A percentile compares a stretch with the other conserved stretches of the same genome.
Evolutionary conservation across 1,140 invertebrate genomes (phyloP).

Genomic region (Diprion similis): DNA sequence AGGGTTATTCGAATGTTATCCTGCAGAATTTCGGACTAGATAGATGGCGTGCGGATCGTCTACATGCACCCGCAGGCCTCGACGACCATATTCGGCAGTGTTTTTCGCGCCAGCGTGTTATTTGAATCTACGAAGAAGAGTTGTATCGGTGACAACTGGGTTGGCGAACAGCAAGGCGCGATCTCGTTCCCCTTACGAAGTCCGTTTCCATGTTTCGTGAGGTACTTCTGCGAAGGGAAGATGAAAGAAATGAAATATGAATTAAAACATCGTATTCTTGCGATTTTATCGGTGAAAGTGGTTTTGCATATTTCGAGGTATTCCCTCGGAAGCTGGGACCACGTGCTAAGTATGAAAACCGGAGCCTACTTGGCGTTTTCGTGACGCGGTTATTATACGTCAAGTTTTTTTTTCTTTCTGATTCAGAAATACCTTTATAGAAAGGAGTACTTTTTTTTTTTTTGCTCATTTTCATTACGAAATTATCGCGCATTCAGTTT

Average conservation of each 20-base stretch:
- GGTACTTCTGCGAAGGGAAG: conserved; percentile 63
- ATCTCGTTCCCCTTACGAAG: conserved; percentile 61
- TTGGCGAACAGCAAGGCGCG: conserved; percentile 80
- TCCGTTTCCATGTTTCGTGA: conserved; percentile 46
- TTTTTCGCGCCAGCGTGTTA: conserved; percentile 76
- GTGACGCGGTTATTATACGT: no score
- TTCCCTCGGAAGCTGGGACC: neutral
- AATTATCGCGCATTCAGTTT: no score
- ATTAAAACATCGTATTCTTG: neutral
- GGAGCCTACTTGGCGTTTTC: no score
- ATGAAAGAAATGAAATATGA: conserved; percentile 18
- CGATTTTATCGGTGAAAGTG: conserved; percentile 9
- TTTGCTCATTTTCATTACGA: no score
- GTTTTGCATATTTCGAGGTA: conserved; percentile 17
- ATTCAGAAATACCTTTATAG: no score
- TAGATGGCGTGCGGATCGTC: conserved; percentile 25
- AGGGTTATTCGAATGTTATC: neutral
- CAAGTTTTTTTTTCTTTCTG: no score
- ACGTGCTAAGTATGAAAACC: no score
- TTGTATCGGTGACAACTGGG: conserved; percentile 76
- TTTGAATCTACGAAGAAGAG: conserved; percentile 77
- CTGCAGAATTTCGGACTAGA: neutral
- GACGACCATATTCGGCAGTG: conserved; percentile 83
- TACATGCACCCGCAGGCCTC: conserved; percentile 84
- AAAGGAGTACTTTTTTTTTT: no score